Evolutionary conservation across 2,113 vertebrate species (phyloP).

Genomic region (Aplodontia rufa): DNA sequence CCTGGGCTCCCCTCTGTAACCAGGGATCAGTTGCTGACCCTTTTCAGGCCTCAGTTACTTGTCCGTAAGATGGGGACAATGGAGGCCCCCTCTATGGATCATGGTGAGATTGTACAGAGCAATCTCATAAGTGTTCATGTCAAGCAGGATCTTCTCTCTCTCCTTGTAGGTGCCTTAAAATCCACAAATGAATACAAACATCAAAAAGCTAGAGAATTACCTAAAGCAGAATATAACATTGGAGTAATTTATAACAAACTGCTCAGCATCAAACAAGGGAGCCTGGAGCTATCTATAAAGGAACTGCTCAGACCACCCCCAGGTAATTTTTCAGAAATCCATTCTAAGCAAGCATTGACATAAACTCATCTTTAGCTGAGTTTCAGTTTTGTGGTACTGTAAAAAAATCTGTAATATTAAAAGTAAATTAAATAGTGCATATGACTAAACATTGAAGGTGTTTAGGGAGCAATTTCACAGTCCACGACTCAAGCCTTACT

Average conservation of each 20-base stretch:
- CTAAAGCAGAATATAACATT: neutral
- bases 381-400: conserved; percentile 54
- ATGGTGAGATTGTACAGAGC: neutral
- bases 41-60: neutral
- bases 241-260: conserved; percentile 56
- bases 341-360: conserved; percentile 29
- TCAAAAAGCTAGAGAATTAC: conserved; percentile 37
- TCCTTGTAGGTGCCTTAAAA: conserved; percentile 9
- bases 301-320: conserved; percentile 1
- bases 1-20: neutral
- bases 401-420: conserved; percentile 64
- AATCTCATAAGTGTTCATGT: neutral
- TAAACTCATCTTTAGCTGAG: conserved; percentile 57
- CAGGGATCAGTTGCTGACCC: neutral
- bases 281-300: neutral
- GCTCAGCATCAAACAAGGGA: conserved; percentile 40
- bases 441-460: conserved; percentile 40
- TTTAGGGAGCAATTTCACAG: conserved; percentile 75
- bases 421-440: conserved; percentile 67
- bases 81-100: neutral
- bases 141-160: neutral
- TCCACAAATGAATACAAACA: neutral
- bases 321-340: conserved; percentile 63
- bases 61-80: neutral
- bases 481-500: conserved; percentile 48